Evolutionary conservation across 2,113 vertebrate species (phyloP), one percentile per base, ranked within the genome.

Genomic region (Clarias gariepinus): DNA sequence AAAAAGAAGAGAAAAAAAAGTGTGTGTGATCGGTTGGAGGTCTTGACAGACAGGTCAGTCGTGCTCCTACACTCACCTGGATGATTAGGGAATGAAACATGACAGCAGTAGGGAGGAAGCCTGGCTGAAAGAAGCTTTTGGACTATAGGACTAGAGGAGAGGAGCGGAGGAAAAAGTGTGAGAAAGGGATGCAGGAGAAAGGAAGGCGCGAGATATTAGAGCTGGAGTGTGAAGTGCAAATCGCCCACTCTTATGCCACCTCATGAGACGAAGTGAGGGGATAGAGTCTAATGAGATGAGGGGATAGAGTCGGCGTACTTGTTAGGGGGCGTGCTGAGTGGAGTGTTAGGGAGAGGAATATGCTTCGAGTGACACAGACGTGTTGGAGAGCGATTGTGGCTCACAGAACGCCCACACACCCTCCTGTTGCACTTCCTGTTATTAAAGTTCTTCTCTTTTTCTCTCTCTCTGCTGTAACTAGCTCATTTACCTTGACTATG

Each of bases 361-460:
- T 81, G 53, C 82, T 86, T 83, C n/a, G 23, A 84, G 77, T 52
- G 77, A 90, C 68, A 66, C 68, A 57, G 87, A 82, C 61, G 73
- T 84, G 52, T 81, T 88, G 6, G 63, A 86, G 33, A 60, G 77
- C 53, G 74, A 84, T 61, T 57, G 41, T 55, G 53, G 87, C 69
- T 86, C 85, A 88, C 71, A 82, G 16, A n/a, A 63, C 82, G 28
- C 87, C 87, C 79, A 88, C 85, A 73, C 71, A 68, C 61, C 41
- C 74, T 88, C 69, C 89, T 88, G 89, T 79, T 60, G 80, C 53
- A 84, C 58, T 76, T 86, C 81, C 84, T 86, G 83, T 87, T 87
- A 85, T 83, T 87, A 79, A 47, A 73, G 58, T 57, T 61, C 36
- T 81, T 58, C 25, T 74, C 11, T 82, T 6, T n/a, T 36, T 9